These are phyloP conservation scores for Argyra leucocephala DNA, from an alignment of 2,888 invertebrate genomes.

Conservation along the genomic window DNA sequence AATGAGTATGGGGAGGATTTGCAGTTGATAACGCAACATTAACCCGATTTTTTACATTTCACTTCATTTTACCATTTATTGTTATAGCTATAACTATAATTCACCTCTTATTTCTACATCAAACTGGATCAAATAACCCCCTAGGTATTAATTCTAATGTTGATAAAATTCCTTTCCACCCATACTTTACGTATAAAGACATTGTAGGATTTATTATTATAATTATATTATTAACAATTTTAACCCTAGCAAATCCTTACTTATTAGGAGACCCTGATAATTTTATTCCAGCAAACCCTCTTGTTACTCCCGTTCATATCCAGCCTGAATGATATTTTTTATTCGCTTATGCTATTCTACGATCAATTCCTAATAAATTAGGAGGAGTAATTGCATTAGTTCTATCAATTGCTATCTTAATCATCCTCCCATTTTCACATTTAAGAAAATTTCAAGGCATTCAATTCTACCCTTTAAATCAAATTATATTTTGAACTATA, in stretches of 20 bases:
- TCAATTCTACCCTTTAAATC: conserved; percentile 53
- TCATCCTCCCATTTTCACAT: conserved; percentile 50
- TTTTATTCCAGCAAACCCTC: conserved; percentile 49
- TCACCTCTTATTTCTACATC: conserved; percentile 56
- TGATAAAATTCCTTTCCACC: conserved; percentile 58
- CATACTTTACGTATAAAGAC: conserved; percentile 55
- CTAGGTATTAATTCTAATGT: conserved; percentile 68
- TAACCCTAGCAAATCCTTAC: conserved; percentile 57
- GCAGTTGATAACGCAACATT: conserved; percentile 63
- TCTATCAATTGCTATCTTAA: conserved; percentile 57
- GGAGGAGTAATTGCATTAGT: conserved; percentile 52
- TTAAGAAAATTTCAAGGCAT: conserved; percentile 50
- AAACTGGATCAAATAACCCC: conserved; percentile 60
- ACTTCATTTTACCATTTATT: conserved; percentile 64
- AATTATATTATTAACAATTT: conserved; percentile 44
- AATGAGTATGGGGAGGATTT: conserved; percentile 69
- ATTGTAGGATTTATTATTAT: conserved; percentile 50
- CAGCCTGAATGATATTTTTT: conserved; percentile 81
- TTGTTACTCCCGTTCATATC: conserved; percentile 60
- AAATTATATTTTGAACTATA: conserved; percentile 53
- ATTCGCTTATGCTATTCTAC: conserved; percentile 72
- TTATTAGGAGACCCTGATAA: conserved; percentile 62
- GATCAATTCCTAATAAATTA: conserved; percentile 70
- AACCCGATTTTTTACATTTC: conserved; percentile 64
- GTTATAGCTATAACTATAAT: conserved; percentile 52